Evolutionary conservation across 2,888 invertebrate species (phyloP).

Genomic region (Eucera pruinosa): DNA sequence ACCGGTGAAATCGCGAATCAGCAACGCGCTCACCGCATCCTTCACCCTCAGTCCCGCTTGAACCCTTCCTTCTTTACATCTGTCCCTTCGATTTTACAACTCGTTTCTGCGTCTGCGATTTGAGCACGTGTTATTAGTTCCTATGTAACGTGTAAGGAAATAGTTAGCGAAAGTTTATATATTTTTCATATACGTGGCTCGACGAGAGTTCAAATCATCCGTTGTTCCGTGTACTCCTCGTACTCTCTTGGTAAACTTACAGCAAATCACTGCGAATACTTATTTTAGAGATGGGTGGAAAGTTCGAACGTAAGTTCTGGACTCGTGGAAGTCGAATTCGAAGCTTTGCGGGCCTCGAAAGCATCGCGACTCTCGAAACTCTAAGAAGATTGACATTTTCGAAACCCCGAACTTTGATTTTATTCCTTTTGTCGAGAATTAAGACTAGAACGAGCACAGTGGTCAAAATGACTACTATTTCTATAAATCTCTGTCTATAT

Average conservation of each 20-base stretch:
- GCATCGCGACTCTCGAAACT: too few relatives aligned
- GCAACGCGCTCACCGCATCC: slow-evolving; percentile 94
- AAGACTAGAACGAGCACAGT: too few relatives aligned
- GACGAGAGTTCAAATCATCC: slow-evolving; percentile 22
- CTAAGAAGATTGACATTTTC: too few relatives aligned
- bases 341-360: too few relatives aligned
- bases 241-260: not conserved
- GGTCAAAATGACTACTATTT: too few relatives aligned
- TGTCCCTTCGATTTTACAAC: slow-evolving; percentile 2
- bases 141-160: slow-evolving; percentile 71
- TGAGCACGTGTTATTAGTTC: slow-evolving; percentile 81
- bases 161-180: slow-evolving; percentile 62
- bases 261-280: slow-evolving; percentile 9
- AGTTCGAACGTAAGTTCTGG: too few relatives aligned
- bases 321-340: too few relatives aligned
- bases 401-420: too few relatives aligned
- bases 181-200: slow-evolving; percentile 54
- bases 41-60: slow-evolving; percentile 97
- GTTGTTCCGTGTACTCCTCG: slow-evolving; percentile 9
- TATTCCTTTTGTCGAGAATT: too few relatives aligned
- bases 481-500: too few relatives aligned
- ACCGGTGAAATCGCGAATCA: slow-evolving; percentile 95
- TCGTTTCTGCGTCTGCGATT: slow-evolving; percentile 69
- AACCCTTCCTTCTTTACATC: slow-evolving; percentile 65
- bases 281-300: too few relatives aligned